These are phyloP conservation scores for Parambassis ranga DNA, from an alignment of 2,797 vertebrate species.

Conservation along the genomic window DNA sequence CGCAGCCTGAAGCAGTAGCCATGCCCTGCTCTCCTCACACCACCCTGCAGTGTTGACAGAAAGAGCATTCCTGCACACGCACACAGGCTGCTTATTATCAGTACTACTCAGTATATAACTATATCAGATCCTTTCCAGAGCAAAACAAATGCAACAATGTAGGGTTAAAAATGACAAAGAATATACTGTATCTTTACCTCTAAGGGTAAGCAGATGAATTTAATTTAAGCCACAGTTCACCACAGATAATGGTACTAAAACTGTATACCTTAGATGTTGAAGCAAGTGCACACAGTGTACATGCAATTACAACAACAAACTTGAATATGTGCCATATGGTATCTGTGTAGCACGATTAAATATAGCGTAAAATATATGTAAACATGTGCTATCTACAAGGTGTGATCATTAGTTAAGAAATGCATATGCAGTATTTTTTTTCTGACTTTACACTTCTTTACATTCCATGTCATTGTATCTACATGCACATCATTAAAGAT, in stretches of 20 bases:
- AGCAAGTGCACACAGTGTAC: too few species aligned
- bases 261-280: background rate
- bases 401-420: background rate
- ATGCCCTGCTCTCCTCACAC: conserved; percentile 56
- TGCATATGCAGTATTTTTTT: background rate
- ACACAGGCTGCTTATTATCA: conserved; percentile 29
- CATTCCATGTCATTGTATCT: background rate
- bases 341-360: background rate
- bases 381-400: background rate
- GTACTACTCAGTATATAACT: background rate
- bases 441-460: background rate
- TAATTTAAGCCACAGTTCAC: too few species aligned
- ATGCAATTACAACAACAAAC: too few species aligned
- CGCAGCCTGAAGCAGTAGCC: conserved; percentile 38
- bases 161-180: too few species aligned
- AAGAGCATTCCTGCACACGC: conserved; percentile 56
- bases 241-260: background rate
- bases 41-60: conserved; percentile 53
- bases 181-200: too few species aligned
- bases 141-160: too few species aligned
- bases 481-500: conserved; percentile 11
- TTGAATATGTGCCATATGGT: background rate
- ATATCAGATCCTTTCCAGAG: background rate
- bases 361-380: background rate
- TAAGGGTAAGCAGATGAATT: too few species aligned